Base-by-base conservation (phyloP, 2,797 vertebrate genomes). In the Steatocranus sp. region DNA sequence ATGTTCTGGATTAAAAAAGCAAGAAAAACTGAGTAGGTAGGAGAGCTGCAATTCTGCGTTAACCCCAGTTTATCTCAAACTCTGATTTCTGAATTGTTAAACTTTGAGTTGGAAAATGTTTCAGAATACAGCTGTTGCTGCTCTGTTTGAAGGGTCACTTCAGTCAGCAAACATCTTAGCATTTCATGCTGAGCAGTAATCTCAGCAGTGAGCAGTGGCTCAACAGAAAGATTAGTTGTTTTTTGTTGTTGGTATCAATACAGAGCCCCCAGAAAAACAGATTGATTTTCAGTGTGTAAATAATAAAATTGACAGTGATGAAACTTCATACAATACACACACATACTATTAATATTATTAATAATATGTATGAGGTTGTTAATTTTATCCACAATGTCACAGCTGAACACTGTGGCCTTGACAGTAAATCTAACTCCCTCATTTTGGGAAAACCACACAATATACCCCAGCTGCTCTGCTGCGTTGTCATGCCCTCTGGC, bases 401-500 rank as follows among this genome's bases (percentile, higher is more conserved):
- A 76, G 36, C 61, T 32, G 61, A 88, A 66, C 43, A 76, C 54
- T 76, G 15, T 30, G 17, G 68, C 32, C 66, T 78, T 79, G 50
- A 78, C 49, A 87, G 25, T 34, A 41, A 78, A 32, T 78, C 61
- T 88, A 63, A 79, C 36, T 66, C 54, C 38, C 75, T 79, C 70
- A 76, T 80, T 86, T 75, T 83, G 15, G 68, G 79, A 11, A 36
- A 27, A 50, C 54, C 54, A 76, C 68, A 85, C 79, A 68, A 49
- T 84, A 87, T 89, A 87, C 80, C 82, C 82, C 61, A 85, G 86
- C 87, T 92, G 86, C 87, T 89, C 79, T 17, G 36, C 78, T 82
- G 80, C 80, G 4, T 79, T 84, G 78, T 86, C 83, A 79, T 91
- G 89, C 88, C 92, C 91, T 90, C 89, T 90, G 90, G 93, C 87